Evolutionary conservation across 2,113 vertebrate genomes (phyloP), one percentile per base, ranked within the genome.

Genomic region (Trichechus manatus): DNA sequence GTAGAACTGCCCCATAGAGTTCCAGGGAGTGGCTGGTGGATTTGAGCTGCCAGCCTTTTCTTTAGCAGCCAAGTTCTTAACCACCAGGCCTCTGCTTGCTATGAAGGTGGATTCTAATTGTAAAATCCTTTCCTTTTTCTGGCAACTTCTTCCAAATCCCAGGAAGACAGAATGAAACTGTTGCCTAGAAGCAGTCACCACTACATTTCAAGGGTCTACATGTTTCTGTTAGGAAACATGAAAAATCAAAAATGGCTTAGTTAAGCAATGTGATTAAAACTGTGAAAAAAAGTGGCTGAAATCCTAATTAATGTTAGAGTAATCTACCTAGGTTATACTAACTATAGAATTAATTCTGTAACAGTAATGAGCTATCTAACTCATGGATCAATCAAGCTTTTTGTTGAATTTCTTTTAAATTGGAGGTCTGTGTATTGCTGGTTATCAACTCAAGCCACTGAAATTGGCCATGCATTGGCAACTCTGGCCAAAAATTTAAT

Each of bases 401-500:
- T 95, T 75, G 19, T 74, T 93, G 11, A 33, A 78, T 84, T 85
- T 85, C 23, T 92, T 95, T 95, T 74, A 74, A 89, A 42, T 74
- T 84, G 15, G 36, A 92, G 9, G 74, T 94, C 25, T 83, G 1
- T 61, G 20, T 88, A 36, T 92, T 78, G 29, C 70, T 84, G 11
- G 3, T 84, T 96, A 56, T 74, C 39, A 91, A 56, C 13, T 87
- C 44, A 96, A 53, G 64, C 25, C 59, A 70, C 6, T 78, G 83
- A 90, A 5, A 70, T 59, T 94, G 80, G 29, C 39, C 47, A 79
- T 81, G 75, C 15, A 2, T 89, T 92, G 87, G 63, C 56, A 63
- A 44, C 81, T 75, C 77, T 68, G 29, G 29, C 44, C 42, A 89
- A 94, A 96, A 64, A 82, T 63, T 68, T 96, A 91, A 93, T 66